These are phyloP conservation scores for Coracias cyanogaster DNA, from an alignment of 2,797 vertebrate species.

Conservation along the genomic window DNA sequence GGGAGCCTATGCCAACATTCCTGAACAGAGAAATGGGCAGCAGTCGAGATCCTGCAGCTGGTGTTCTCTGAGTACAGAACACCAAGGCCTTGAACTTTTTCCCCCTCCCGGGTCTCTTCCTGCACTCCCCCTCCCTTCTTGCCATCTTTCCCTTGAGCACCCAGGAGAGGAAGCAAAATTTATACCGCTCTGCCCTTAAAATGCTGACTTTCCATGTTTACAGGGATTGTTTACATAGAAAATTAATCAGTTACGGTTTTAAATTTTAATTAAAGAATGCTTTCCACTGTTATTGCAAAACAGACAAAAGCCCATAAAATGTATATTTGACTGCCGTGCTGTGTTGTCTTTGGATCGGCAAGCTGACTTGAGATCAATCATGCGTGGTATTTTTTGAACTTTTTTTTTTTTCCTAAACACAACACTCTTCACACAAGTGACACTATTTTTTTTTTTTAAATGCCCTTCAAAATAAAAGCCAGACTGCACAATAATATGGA, in stretches of 20 bases:
- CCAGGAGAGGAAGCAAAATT: slow-evolving; percentile 69
- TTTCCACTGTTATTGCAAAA: slow-evolving; percentile 83
- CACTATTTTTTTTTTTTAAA: slow-evolving; percentile 65
- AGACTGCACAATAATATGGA: slow-evolving; percentile 59
- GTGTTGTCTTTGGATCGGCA: slow-evolving; percentile 81
- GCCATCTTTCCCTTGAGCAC: slow-evolving; percentile 33
- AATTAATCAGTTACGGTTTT: slow-evolving; percentile 87
- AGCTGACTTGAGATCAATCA: slow-evolving; percentile 79
- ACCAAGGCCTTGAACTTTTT: slow-evolving; percentile 58
- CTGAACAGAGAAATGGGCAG: slow-evolving; percentile 27
- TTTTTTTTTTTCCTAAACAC: slow-evolving; percentile 71
- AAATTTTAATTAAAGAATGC: slow-evolving; percentile 87
- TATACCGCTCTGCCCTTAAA: slow-evolving; percentile 73
- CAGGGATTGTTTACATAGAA: slow-evolving; percentile 82
- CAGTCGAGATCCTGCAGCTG: slow-evolving; percentile 35
- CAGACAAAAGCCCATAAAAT: slow-evolving; percentile 84
- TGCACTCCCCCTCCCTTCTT: slow-evolving; percentile 54
- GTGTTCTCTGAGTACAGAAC: slow-evolving; percentile 1
- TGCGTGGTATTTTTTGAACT: slow-evolving; percentile 78
- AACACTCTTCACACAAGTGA: slow-evolving; percentile 77
- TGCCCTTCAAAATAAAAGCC: slow-evolving; percentile 80
- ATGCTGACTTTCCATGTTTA: slow-evolving; percentile 83
- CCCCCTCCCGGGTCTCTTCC: slow-evolving; percentile 22
- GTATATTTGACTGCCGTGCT: slow-evolving; percentile 79
- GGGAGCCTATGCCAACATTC: background rate